Conservation (phyloP, 2,888 invertebrate species). For the Criorhina ranunculi region DNA sequence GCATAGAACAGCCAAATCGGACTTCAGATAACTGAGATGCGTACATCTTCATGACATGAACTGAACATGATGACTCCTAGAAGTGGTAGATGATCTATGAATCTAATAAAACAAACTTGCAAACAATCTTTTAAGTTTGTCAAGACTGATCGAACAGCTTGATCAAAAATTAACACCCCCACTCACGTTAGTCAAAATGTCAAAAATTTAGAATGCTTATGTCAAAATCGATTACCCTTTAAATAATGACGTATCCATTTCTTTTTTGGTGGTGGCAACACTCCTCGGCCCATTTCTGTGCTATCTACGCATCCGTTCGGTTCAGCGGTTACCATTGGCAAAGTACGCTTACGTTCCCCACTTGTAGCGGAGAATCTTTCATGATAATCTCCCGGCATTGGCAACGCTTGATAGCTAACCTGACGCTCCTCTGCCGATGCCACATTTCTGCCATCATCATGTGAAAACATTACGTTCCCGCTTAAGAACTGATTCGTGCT, state of each 20-base stretch:
- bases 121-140: too few species aligned
- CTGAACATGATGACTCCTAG: too few species aligned
- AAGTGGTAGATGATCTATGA: too few species aligned
- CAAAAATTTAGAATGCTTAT: neutral
- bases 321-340: conserved; percentile 35
- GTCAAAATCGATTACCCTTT: conserved; percentile 78
- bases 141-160: too few species aligned
- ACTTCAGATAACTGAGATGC: too few species aligned
- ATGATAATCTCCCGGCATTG: conserved; percentile 12
- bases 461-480: conserved; percentile 32
- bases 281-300: conserved; percentile 4
- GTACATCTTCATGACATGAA: too few species aligned
- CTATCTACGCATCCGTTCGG: conserved; percentile 35
- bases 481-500: conserved; percentile 48
- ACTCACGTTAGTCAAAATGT: neutral
- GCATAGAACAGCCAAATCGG: too few species aligned
- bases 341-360: conserved; percentile 55
- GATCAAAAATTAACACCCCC: neutral
- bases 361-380: neutral
- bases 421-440: conserved; percentile 13
- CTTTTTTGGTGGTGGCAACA: conserved; percentile 88
- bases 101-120: too few species aligned
- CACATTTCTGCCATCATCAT: conserved; percentile 15
- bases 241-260: conserved; percentile 86
- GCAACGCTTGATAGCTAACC: conserved; percentile 21